phyloP scores from a whole-genome alignment of 2,888 invertebrate species.

The Geophilus truncorum region DNA sequence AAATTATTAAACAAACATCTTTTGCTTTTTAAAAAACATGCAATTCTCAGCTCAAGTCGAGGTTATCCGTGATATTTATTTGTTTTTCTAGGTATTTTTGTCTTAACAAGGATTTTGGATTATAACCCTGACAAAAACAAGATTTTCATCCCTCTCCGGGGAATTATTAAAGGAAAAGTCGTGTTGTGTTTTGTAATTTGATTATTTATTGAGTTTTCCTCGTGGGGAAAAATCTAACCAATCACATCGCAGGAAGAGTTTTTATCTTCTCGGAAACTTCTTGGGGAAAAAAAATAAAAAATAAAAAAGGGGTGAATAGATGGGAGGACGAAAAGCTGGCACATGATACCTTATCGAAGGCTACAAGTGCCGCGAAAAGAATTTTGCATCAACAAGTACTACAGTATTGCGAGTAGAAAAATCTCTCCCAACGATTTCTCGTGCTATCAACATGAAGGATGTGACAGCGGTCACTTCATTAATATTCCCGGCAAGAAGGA shows the following conservation, averaged over 20 bases:
- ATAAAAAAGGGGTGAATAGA: background rate
- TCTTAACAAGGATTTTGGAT: too few relatives aligned
- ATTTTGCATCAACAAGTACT: background rate
- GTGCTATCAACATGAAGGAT: background rate
- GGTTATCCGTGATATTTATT: too few relatives aligned
- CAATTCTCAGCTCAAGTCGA: too few relatives aligned
- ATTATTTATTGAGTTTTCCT: too few relatives aligned
- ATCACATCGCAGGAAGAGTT: background rate
- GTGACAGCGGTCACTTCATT: conserved; percentile 4
- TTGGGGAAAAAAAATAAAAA: background rate
- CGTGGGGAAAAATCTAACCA: too few relatives aligned
- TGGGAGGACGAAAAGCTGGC: background rate
- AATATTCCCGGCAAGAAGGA: background rate
- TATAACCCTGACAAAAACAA: too few relatives aligned
- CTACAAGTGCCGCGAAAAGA: conserved; percentile 3
- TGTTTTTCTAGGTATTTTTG: too few relatives aligned
- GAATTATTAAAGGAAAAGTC: too few relatives aligned
- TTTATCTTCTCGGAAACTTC: background rate
- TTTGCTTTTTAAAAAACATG: too few relatives aligned
- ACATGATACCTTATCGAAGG: conserved; percentile 7
- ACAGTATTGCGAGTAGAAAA: background rate
- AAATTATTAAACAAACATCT: background rate
- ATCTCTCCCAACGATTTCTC: background rate
- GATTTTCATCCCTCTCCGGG: too few relatives aligned
- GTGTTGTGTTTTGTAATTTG: too few relatives aligned